Base-by-base conservation (phyloP, 2,113 vertebrate species). In the Henicopernis longicauda region DNA sequence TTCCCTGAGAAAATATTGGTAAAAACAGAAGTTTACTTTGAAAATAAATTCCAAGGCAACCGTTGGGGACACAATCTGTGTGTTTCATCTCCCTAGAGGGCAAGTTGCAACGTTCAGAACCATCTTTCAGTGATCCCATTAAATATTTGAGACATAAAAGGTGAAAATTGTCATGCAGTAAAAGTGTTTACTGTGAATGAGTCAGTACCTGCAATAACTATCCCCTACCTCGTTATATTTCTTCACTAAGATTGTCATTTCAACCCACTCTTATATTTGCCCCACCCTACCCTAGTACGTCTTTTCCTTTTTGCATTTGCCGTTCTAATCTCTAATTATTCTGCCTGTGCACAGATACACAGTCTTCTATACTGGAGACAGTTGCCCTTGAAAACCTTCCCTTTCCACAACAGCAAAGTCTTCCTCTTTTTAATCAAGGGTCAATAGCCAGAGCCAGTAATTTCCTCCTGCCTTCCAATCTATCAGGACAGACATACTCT, bases 131-230 rank as follows among this genome's bases (percentile, higher is more conserved):
- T 84, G 65, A 89, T 84, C 29, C 23, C 36, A 89, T 89, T 78
- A 91, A 95, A 76, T 89, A 86, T 96, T 96, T 95, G 80, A 86
- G 92, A 79, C 44, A 47, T 82, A 95, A 91, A 84, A 86, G 63
- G 34, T 89, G 65, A 92, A 89, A 95, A 92, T 52, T 92, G 78
- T 27, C 16, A 76, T 66, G 50, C 54, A 73, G 34, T 82, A 47
- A 6, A 80, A 87, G 34, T 38, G 12, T 78, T 92, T 65, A 47
- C 47, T 70, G 16, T 78, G 63, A 66, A 86, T 92, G 49, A 90
- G 42, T 92, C 63, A 45, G 44, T 79, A 71, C 83, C 57, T 88
- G 80, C 71, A 89, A 23, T 77, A 93, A 77, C 66, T 36, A 61
- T 42, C 67, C 67, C 34, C 55, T 77, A 12, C 19, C 10, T 83